Evolutionary conservation across 1,140 invertebrate genomes (phyloP), one percentile per base, ranked within the genome.

Genomic region (Drosophila melanica): DNA sequence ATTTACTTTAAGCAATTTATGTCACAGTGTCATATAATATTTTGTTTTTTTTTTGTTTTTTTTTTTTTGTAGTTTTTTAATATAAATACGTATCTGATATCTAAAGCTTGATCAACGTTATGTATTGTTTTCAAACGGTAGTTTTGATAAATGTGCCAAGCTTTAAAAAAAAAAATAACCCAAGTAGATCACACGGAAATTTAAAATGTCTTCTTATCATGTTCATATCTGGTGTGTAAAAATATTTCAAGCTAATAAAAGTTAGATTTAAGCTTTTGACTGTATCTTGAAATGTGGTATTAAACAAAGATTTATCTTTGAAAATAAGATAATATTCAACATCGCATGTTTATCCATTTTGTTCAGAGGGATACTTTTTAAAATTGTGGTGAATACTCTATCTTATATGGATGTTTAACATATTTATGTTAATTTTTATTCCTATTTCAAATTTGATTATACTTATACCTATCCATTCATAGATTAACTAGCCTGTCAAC

Each of bases 11-110:
- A 20, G 33, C 44, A 58, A 55, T 44, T 45, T 45, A 58, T 58
- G 55, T 33, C 55, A 58, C 23, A 30, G 27, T 30, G 23, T 45
- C 23, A 45, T 33, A 45, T 27, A 9, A 41, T 30, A 57, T 57
- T 30, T 27, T 14, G 20, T 23, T 23, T 11, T n/a, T 20, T 47
- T 47, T 47, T 47, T 27, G 2, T 23, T 47, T 27, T n/a, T 23
- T 11, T n/a, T 20, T 47, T 47, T 47, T 47, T 47, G 4, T 4
- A n/a, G 6, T 27, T 23, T 47, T 4, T 45, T 11, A 10, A 20
- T 12, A 20, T 23, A 3, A 10, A 8, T 20, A 45, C 18, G 9
- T 45, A 45, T 45, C 44, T 20, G 20, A 7, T 27, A 41, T 39
- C 53, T 27, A 54, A 39, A 55, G 27, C 54, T 58, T 39, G 12